phyloP scores from a whole-genome alignment of 30 jellyfish, hydroid and myxozoan genomes.

The Turritopsis dohrnii region DNA sequence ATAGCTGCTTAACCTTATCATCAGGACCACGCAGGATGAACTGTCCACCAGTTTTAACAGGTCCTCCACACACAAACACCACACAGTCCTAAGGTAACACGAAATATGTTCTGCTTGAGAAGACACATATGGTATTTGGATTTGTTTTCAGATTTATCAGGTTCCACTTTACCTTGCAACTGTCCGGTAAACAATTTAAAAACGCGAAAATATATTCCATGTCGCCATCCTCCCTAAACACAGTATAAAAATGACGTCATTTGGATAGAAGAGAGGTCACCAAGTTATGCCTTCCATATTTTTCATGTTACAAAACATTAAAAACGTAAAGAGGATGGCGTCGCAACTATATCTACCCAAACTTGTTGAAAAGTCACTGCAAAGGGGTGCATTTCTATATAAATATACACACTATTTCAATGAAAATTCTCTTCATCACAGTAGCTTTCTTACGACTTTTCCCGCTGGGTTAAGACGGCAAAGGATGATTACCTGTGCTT shows the following conservation, averaged over 20 bases:
- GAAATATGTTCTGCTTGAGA: background rate
- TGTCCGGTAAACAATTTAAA: conserved; percentile 40
- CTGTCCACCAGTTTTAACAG: conserved; percentile 70
- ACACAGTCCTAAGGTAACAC: background rate
- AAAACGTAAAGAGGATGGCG: no score
- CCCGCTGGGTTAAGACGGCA: background rate
- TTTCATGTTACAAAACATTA: no score
- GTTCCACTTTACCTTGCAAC: conserved; percentile 19
- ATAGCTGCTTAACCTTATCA: conserved; percentile 18
- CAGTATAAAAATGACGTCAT: background rate
- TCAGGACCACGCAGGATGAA: conserved; percentile 74
- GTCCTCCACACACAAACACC: conserved; percentile 56
- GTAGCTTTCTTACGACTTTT: no score
- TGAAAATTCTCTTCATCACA: no score
- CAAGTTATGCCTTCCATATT: no score
- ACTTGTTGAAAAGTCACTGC: no score
- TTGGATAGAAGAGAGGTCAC: background rate
- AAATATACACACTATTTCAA: no score
- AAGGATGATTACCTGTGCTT: conserved; percentile 46
- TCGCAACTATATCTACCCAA: no score
- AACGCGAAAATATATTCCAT: conserved; percentile 64
- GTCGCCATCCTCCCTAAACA: conserved; percentile 78
- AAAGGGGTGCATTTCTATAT: no score
- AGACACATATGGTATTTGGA: no score
- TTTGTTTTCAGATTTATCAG: no score